Evolutionary conservation across 2,113 vertebrate genomes (phyloP), one percentile per base, ranked within the genome.

Genomic region (Oryzias javanicus): DNA sequence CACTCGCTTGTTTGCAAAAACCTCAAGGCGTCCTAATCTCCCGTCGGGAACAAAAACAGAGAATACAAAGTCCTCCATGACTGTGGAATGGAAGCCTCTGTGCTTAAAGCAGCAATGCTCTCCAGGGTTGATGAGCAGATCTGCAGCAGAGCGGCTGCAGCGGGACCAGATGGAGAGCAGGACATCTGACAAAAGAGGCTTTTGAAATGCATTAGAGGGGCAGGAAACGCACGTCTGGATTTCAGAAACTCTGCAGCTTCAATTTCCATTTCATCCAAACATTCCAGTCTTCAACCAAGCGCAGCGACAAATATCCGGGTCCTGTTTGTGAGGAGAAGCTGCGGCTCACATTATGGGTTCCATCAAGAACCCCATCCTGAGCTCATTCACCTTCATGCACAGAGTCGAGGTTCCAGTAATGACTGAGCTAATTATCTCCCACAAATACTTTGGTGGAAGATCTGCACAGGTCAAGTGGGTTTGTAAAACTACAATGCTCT

Each of bases 381-480:
- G 72, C 70, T 72, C 76, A 55, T 67, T 49, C 62, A 57, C 46
- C 60, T 66, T 25, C 63, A 72, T 45, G 16, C 50, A 51, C 49
- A 71, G 67, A 68, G 66, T 25, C 52, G 56, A 59, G 62, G 70
- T 45, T 46, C 58, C 67, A 4, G 49, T 68, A 79, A 78, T 72
- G 68, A 67, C 58, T 47, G 42, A 56, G 61, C 44, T 80, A 68
- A 86, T 80, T 67, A 79, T 74, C 69, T 35, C 48, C 40, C 49
- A 45, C 61, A 70, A 65, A 76, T 56, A 56, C 48, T 8, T 51
- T 60, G 60, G 17, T 8, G 22, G 69, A 55, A 60, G 77, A 77
- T 81, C 64, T 71, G 79, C 64, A 14, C 27, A 72, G 70, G 63
- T 85, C 76, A 55, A 72, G 74, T 68, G 67, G 41, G 47, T 49